Base-by-base conservation (phyloP, 2,113 vertebrate species). In the Semnopithecus entellus region DNA sequence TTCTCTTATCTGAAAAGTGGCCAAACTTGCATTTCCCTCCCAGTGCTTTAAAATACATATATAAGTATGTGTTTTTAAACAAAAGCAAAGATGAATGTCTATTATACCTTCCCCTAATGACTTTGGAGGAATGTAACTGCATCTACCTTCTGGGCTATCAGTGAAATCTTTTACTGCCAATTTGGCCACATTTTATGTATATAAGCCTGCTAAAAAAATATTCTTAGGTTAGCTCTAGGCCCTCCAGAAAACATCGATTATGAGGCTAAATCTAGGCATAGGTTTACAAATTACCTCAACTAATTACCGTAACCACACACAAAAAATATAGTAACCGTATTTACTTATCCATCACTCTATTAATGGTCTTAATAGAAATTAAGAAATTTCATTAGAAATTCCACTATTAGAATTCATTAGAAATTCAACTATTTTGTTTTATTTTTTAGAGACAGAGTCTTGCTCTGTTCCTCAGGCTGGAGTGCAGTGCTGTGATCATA, bases 1-100 rank as follows among this genome's bases (percentile, higher is more conserved):
- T 90, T 38, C 55, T 90, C 66, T 95, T 88, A 96, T 73, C 94
- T 92, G 57, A 92, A 90, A 81, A 92, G 52, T 80, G 48, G 57
- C 91, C 75, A 61, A n/a, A 75, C 38, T 57, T 96, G 25, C 38
- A 48, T 82, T 93, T 96, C 70, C 52, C 80, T 94, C 70, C 64
- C 64, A 88, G 72, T 89, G 85, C 55, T 93, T 95, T 84, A 87
- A 84, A 94, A 45, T 17, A 76, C 13, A 59, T 35, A 50, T 0
- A 6, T 20, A 52, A 4, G 1, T 25, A 27, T 9, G 4, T 64
- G 27, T 80, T 97, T 78, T 78, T 68, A 83, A 85, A 45, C 0
- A 23, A 84, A 88, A 80, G 57, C 52, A 52, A 32, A 25, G 83
- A 45, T 88, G 27, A 40, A 93, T 43, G 68, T 45, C 83, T 35